phyloP scores from a whole-genome alignment of 2,113 vertebrate species.

The Erythrocercus mccallii region DNA sequence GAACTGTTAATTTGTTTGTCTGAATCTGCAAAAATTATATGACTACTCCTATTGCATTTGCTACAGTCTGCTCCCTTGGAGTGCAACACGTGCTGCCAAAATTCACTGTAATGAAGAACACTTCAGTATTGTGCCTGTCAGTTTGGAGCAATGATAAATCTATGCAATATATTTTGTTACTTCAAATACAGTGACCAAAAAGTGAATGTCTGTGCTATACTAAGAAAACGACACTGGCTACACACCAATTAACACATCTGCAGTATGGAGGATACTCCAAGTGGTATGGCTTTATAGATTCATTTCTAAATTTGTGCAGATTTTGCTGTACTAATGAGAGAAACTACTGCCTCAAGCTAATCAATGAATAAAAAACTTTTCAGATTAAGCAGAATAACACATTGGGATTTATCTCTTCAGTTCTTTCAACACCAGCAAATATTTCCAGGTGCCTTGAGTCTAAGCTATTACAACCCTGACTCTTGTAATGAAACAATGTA shows the following conservation, averaged over 20 bases:
- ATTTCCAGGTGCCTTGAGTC: conserved; percentile 75
- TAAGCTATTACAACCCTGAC: background rate
- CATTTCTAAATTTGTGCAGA: background rate
- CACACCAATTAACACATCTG: background rate
- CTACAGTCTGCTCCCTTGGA: background rate
- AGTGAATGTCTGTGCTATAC: background rate
- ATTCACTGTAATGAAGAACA: background rate
- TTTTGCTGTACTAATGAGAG: background rate
- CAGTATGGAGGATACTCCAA: background rate
- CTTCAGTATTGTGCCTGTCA: conserved; percentile 6
- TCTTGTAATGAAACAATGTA: background rate
- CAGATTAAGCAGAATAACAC: background rate
- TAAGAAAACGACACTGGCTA: background rate
- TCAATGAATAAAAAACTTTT: background rate
- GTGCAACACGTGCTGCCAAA: background rate
- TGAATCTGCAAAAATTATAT: background rate
- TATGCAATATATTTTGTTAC: conserved; percentile 24
- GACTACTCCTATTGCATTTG: background rate
- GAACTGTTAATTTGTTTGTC: background rate
- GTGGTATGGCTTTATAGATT: background rate
- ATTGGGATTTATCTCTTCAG: background rate
- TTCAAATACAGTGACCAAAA: background rate
- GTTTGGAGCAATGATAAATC: background rate
- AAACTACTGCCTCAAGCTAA: background rate
- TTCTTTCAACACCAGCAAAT: conserved; percentile 74